Base-by-base conservation (phyloP, 2,113 vertebrate species). In the Nanger granti region DNA sequence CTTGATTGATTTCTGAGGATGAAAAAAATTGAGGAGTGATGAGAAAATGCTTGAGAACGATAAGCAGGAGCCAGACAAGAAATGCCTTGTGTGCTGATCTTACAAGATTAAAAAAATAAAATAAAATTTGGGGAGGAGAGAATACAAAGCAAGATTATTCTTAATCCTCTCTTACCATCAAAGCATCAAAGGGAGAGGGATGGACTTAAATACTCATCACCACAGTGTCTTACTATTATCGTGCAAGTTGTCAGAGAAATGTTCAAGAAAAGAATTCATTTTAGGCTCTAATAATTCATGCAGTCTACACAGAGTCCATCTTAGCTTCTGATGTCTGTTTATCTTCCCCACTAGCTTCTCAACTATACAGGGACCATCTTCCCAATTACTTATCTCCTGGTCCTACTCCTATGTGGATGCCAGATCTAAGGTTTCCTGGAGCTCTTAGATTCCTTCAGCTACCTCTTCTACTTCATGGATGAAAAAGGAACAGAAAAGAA, bases 371-470 rank as follows among this genome's bases (percentile, higher is more conserved):
- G 5, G 5, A 37, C 41, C 20, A 11, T n/a, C 41, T 26, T 73
- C 44, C 57, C 17, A 12, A 18, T 26, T 47, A 66, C 26, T 37
- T 60, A 54, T 26, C 22, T 82, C 34, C 41, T 64, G 31, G 52
- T 64, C 44, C 12, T 59, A 37, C 10, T 20, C 41, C 2, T 54
- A 7, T 0, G 0, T 79, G 3, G 18, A 85, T 10, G 54, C 37
- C 4, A 89, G 7, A 14, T 82, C 37, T 29, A 31, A 52, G 54
- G 20, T 59, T 85, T 3, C 26, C 17, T 47, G 29, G 10, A 18
- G 3, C 22, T 84, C 18, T 87, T 54, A 52, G 13, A 1, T 89
- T 44, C 3, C 47, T 64, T 82, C 73, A 80, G 2, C 8, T 24
- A 8, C 82, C 8, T 44, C 44, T 93, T 93, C 37, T 4, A 79